Evolutionary conservation across 2,888 invertebrate genomes (phyloP), one percentile per base, ranked within the genome.

Genomic region (Imbricaverruca yamaguchii): DNA sequence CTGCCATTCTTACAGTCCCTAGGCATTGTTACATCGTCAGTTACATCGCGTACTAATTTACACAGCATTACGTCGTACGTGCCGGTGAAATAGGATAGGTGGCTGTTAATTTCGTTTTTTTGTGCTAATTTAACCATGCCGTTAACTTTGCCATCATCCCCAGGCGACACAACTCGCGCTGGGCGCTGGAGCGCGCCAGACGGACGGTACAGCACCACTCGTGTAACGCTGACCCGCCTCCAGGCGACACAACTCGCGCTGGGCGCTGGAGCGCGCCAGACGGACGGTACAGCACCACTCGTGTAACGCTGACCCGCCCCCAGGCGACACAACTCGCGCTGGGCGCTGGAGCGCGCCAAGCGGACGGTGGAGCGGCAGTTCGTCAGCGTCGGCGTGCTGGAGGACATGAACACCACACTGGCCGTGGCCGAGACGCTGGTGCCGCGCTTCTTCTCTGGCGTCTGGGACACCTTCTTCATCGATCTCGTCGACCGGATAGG

Each of bases 401-500:
- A 91, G 86, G 88, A 89, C 84, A 86, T 91, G 83, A 90, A 91
- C 84, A 87, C 88, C 80, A 91, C 91, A 10, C 85, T 91, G 57
- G 86, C 88, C 78, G 87, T 89, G 6, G 85, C 91, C 57, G 90
- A 91, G 85, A 86, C 87, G 53, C 87, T 86, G 84, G 86, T 91
- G 81, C 90, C 91, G 8, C 88, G 89, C 83, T 91, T 90, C 85
- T 91, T 91, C 84, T 87, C 86, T 83, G 90, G 90, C n/a, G 89
- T 89, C 12, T 86, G 86, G 80, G 85, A 88, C 81, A 84, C 90
- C 39, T 91, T 90, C 84, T 86, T 87, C 81, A 87, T 88, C 83
- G 87, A 88, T 81, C 85, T 89, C 78, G 85, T 90, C 84, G 88
- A 91, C 91, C 86, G 89, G 88, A 87, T 84, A 79, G 81, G 77